Evolutionary conservation across 2,113 vertebrate genomes (phyloP).

Genomic region (Quiscalus mexicanus): DNA sequence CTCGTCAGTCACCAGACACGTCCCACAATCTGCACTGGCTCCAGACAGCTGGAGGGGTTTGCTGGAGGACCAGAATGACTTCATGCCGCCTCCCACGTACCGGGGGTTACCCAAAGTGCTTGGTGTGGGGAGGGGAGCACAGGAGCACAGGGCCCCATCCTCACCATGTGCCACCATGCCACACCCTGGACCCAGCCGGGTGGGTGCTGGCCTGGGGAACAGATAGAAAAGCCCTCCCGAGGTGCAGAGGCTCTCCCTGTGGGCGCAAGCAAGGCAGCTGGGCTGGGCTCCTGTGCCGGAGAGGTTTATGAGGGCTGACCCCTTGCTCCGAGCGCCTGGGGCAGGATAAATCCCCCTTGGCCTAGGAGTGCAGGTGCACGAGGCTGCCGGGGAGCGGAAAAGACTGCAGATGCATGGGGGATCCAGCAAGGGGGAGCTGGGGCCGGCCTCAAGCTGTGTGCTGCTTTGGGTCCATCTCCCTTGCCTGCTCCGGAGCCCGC

Average conservation of each 20-base stretch:
- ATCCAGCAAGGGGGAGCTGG: background rate
- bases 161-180: rapidly evolving
- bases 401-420: constrained; percentile 22
- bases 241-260: background rate
- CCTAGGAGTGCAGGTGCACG: background rate
- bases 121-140: background rate
- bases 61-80: constrained; percentile 59
- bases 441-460: background rate
- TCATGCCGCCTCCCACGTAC: constrained; percentile 11
- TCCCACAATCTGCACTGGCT: constrained; percentile 65
- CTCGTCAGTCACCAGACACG: constrained; percentile 68
- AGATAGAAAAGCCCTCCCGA: rapidly evolving
- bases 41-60: constrained; percentile 57
- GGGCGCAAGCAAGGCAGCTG: background rate
- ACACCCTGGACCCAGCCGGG: background rate
- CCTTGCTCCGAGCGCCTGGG: background rate
- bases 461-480: background rate
- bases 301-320: constrained; percentile 57
- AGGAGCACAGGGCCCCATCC: rapidly evolving
- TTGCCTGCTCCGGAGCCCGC: rapidly evolving
- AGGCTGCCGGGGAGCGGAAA: background rate
- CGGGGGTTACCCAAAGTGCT: constrained; percentile 13
- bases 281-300: background rate
- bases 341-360: constrained; percentile 40
- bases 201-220: background rate